Base-by-base conservation (phyloP, 2,113 vertebrate genomes). In the Peromyscus polionotus region DNA sequence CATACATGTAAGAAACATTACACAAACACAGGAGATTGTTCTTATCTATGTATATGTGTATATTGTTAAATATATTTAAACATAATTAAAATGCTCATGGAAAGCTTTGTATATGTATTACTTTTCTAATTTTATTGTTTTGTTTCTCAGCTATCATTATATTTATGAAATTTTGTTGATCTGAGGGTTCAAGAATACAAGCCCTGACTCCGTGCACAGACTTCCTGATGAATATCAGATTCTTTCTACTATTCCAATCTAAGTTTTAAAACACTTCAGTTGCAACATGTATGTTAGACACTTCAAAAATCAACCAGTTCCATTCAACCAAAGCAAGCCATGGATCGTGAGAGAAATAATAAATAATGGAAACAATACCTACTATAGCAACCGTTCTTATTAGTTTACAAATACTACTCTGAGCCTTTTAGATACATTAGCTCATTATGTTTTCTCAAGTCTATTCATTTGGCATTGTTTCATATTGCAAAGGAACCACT, bases 331-430 rank as follows among this genome's bases (percentile, higher is more conserved):
- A 93, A 59, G 28, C 42, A 93, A 77, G 4, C 22, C n/a, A 90
- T 83, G 57, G 5, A 77, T 28, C 86, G 0, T 26, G 57, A 63
- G 57, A 93, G 36, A 93, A 87, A 59, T 76, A 70, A 63, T 73
- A 89, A 57, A 59, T 63, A 89, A 93, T 93, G 45, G 79, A 90
- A 95, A 63, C 33, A 90, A 31, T n/a, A 59, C 7, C 36, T 85
- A 80, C 0, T 77, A 0, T 67, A 92, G 36, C 8, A 91, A 73
- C 1, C 4, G 1, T 26, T 39, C 79, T 87, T 87, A 39, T 4
- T 81, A n/a, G 59, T 45, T 86, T 72, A 3, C 16, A 48, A 57
- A 83, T 1, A 33, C 0, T 39, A 22, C 5, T 70, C 10, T 77
- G 54, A 96, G 17, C 0, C 26, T 5, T 59, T 86, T 65, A 81